These are phyloP conservation scores for Falco concolor DNA, from an alignment of 2,797 vertebrate genomes.

Conservation along the genomic window DNA sequence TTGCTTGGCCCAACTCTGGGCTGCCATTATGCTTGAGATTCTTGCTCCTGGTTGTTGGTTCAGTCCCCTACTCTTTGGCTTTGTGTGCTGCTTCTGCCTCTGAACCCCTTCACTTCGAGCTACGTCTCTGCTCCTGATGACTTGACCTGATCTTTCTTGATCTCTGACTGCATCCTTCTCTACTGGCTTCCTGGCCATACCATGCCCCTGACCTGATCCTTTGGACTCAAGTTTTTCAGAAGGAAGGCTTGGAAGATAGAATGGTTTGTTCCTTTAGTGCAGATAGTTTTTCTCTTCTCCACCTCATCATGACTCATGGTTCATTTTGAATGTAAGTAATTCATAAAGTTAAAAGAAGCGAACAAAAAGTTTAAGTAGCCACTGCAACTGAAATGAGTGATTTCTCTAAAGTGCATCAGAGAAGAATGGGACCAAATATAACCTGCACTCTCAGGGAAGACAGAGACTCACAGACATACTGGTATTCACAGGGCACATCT, in stretches of 20 bases:
- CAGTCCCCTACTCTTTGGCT: neutral
- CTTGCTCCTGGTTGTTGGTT: neutral
- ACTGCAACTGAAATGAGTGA: neutral
- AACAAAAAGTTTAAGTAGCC: neutral
- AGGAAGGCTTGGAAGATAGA: neutral
- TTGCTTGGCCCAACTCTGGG: neutral
- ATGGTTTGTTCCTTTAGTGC: neutral
- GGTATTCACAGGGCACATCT: neutral
- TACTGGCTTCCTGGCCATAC: neutral
- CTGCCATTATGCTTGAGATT: neutral
- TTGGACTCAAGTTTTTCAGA: neutral
- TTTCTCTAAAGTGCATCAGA: neutral
- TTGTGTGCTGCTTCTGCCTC: neutral
- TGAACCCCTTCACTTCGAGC: neutral
- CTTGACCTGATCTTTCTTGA: neutral
- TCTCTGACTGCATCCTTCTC: neutral
- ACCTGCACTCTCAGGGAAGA: neutral
- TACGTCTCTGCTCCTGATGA: neutral
- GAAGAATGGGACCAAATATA: neutral
- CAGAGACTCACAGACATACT: neutral
- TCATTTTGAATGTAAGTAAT: neutral
- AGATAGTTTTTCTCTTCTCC: neutral
- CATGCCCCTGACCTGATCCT: neutral
- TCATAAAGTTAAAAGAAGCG: neutral
- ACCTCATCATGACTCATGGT: neutral